Evolutionary conservation across 1,140 invertebrate species (phyloP).

Genomic region (Ceratina japonica): DNA sequence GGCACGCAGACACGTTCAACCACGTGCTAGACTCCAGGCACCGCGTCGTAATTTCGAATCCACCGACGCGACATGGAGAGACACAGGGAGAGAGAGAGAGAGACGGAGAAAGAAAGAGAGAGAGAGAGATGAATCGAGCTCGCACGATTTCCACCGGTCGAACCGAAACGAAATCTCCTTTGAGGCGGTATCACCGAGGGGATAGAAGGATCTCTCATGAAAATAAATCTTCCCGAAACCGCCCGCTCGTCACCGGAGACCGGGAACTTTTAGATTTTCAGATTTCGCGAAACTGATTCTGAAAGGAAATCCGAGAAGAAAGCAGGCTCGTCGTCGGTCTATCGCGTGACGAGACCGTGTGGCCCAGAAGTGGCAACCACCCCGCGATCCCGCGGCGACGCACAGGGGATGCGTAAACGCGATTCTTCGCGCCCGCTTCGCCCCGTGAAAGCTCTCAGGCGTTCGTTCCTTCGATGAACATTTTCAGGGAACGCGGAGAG

Average conservation of each 20-base stretch:
- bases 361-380: too few species aligned
- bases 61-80: too few species aligned
- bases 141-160: conserved; percentile 1
- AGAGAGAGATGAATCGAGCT: conserved; percentile 1
- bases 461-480: not conserved
- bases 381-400: not conserved
- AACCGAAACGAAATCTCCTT: conserved; percentile 21
- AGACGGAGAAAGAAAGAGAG: not conserved
- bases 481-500: conserved; percentile 4
- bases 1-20: conserved; percentile 27
- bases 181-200: not conserved
- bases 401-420: not conserved
- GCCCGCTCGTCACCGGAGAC: conserved; percentile 6
- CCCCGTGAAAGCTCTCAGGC: not conserved
- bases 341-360: not conserved
- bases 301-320: not conserved
- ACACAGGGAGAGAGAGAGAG: not conserved
- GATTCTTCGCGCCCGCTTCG: not conserved
- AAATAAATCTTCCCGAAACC: conserved; percentile 31
- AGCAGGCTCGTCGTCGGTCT: not conserved
- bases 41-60: conserved; percentile 33
- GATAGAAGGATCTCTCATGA: conserved; percentile 21
- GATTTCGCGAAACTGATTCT: conserved; percentile 50
- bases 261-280: conserved; percentile 8
- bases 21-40: not conserved